Base-by-base conservation (phyloP, 2,888 invertebrate species). In the Drosophila trichaetosa region DNA sequence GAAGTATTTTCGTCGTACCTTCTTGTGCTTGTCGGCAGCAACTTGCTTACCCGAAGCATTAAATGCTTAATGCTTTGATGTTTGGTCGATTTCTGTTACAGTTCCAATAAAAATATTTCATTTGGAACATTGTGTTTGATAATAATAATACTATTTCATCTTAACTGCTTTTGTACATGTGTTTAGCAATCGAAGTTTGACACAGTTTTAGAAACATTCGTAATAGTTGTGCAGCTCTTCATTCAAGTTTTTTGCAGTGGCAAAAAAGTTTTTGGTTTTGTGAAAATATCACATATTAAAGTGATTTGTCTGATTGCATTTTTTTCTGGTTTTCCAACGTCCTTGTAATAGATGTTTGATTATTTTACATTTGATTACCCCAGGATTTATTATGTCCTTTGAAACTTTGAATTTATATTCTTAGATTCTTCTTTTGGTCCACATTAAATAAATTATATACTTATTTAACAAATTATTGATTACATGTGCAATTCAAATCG, bases 51-150 rank as follows among this genome's bases (percentile, higher is more conserved):
- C 46, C 46, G 29, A 21, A 49, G 36, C 34, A 18, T 27, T 40
- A 13, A 24, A 74, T 68, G 51, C 34, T 67, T 24, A 24, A 46
- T 46, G 46, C 31, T 42, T 27, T n/a, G 42, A 52, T 76, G 77
- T 78, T 78, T 78, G 77, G 71, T 78, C 77, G 77, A 78, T 77
- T 80, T 38, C n/a, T 24, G 42, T 59, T 72, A 42, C 59, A 52
- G 54, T 53, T 62, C 21, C 48, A 34, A 42, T 57, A 56, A 24
- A 24, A 24, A 53, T 52, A 52, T 38, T 51, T 36, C 13, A 10
- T 31, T 31, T 4, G 27, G 24, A 21, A 52, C 24, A 60, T 59
- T 33, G 10, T 36, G 2, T 36, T 33, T 27, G 18, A 11, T 29
- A 36, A 27, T 48, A n/a, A 27, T 27, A 29, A 21, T 40, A 40